Percentiles rank a stretch among this genome's conserved stretches.
phyloP scores from a whole-genome alignment of 2,113 vertebrate genomes.

The Bettongia penicillata region DNA sequence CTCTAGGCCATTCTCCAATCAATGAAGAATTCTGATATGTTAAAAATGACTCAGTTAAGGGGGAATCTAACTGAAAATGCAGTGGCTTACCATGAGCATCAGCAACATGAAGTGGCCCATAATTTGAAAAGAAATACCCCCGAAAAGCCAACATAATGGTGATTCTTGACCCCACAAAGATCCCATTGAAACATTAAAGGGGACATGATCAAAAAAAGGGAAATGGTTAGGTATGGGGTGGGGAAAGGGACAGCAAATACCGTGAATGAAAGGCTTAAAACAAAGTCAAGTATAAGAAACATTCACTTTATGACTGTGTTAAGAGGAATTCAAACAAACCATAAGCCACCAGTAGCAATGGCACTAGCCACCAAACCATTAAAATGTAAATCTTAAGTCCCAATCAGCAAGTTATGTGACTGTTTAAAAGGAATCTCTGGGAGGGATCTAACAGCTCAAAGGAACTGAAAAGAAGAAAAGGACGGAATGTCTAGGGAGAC shows the following conservation, averaged over 20 bases:
- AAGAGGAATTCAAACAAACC: background rate
- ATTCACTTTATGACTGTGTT: background rate
- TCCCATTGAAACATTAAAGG: background rate
- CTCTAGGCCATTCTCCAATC: slow-evolving; percentile 41
- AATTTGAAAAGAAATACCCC: slow-evolving; percentile 21
- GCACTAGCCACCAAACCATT: background rate
- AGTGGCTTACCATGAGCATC: background rate
- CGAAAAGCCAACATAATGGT: background rate
- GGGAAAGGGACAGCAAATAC: background rate
- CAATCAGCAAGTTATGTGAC: background rate
- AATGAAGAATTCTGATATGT: slow-evolving; percentile 44
- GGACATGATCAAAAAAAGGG: background rate
- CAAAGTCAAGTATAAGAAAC: too few relatives aligned
- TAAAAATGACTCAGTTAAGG: slow-evolving; percentile 41
- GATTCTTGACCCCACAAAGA: background rate
- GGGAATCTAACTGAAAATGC: background rate
- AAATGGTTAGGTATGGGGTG: background rate
- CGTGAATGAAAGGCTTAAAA: background rate
- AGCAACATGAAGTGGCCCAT: slow-evolving; percentile 22
- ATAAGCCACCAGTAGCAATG: background rate
- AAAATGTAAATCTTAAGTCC: too few relatives aligned
- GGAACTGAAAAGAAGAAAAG: background rate
- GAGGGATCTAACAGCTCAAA: background rate
- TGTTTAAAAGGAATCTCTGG: background rate
- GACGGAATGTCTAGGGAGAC: background rate